phyloP scores from a whole-genome alignment of 2,113 vertebrate species.

The Tretioscincus oriximinensis region DNA sequence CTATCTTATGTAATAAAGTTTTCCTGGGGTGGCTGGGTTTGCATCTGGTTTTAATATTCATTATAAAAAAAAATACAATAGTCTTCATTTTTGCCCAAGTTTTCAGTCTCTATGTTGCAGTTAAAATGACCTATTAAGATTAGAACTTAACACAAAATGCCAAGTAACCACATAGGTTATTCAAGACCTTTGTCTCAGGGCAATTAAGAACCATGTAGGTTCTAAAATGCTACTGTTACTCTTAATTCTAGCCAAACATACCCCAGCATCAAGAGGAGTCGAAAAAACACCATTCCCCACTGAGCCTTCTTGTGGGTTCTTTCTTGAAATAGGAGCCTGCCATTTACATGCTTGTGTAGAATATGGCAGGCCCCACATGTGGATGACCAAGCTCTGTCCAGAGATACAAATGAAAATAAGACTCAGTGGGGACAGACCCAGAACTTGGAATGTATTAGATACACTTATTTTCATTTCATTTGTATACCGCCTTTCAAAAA shows the following conservation, averaged over 20 bases:
- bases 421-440: too few relatives aligned
- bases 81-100: neutral
- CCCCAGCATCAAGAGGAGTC: neutral
- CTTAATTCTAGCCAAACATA: constrained; percentile 1
- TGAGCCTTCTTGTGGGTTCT: too few relatives aligned
- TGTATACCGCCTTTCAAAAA: too few relatives aligned
- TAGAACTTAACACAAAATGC: neutral
- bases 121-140: constrained; percentile 18
- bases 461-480: too few relatives aligned
- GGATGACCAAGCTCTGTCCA: too few relatives aligned
- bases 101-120: neutral
- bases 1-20: neutral
- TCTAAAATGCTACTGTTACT: constrained; percentile 6
- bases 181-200: neutral
- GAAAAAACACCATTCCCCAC: neutral
- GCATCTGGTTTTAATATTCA: neutral
- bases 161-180: neutral
- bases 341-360: too few relatives aligned
- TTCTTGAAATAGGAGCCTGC: too few relatives aligned
- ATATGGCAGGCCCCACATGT: too few relatives aligned
- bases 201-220: constrained; percentile 5
- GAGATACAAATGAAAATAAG: too few relatives aligned
- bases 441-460: too few relatives aligned
- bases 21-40: neutral
- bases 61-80: constrained; percentile 12